A percentile compares a stretch with the other conserved stretches of the same genome.
phyloP scores from a whole-genome alignment of 2,797 vertebrate genomes.

The Poecilia gillii region DNA sequence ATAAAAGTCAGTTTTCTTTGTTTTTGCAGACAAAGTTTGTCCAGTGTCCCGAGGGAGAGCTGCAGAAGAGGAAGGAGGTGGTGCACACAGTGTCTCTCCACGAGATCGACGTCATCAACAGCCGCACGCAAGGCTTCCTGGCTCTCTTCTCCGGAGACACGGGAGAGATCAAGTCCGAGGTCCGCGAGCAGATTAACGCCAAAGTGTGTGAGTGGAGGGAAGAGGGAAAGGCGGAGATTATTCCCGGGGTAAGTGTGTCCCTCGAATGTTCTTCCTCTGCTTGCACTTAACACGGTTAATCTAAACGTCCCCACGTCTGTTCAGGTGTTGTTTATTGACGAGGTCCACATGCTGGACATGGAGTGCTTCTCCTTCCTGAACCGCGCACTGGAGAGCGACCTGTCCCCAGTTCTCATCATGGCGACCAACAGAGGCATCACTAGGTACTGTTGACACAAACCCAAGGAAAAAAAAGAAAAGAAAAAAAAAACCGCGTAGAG shows the following conservation, averaged over 20 bases:
- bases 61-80: slow-evolving; percentile 95
- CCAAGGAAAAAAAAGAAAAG: not conserved
- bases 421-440: slow-evolving; percentile 97
- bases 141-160: slow-evolving; percentile 96
- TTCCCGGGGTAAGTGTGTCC: slow-evolving; percentile 85
- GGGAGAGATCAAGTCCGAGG: slow-evolving; percentile 94
- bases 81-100: slow-evolving; percentile 94
- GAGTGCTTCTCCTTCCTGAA: slow-evolving; percentile 97
- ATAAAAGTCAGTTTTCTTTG: not conserved
- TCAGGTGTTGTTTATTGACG: slow-evolving; percentile 94
- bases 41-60: slow-evolving; percentile 94
- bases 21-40: slow-evolving; percentile 90
- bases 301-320: not conserved
- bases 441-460: slow-evolving; percentile 73
- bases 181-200: slow-evolving; percentile 96
- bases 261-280: not conserved
- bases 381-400: slow-evolving; percentile 93
- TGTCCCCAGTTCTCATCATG: slow-evolving; percentile 95
- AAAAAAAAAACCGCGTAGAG: no score
- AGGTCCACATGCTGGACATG: slow-evolving; percentile 98
- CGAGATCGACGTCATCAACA: slow-evolving; percentile 97
- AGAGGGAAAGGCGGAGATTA: slow-evolving; percentile 96
- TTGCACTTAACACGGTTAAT: not conserved
- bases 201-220: slow-evolving; percentile 97
- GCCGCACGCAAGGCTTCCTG: slow-evolving; percentile 94